Base-by-base conservation (phyloP, 1,140 invertebrate genomes). In the Venturia canescens region DNA sequence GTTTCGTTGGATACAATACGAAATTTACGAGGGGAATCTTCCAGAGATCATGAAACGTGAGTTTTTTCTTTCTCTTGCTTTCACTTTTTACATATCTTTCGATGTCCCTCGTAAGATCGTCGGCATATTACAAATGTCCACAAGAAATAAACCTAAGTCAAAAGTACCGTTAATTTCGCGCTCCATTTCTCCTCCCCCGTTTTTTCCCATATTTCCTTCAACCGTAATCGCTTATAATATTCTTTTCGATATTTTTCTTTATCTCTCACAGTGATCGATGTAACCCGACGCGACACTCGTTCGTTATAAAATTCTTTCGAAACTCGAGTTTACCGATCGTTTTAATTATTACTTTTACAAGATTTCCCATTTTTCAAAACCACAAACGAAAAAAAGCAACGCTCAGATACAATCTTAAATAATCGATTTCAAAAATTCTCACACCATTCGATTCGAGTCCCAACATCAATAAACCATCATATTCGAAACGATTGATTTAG, bases 21-120 rank as follows among this genome's bases (percentile, higher is more conserved):
- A 72, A 75, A 38, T 50, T 50, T 72, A 63, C 78, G 53, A 81
- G 74, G 80, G 63, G 29, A n/a, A 21, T 23, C 44, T 31, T 31
- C 60, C 63, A 53, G 80, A 82, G 72, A 69, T 63, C 5, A 83
- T 69, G 9, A 29, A 29, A 29, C 27, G 26, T 50, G 6, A 44
- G 6, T 44, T 44, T 15, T 44, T 50, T 50, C 15, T 50, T 50
- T 66, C 29, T n/a, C 9, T 66, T 66, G 15, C 78, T 82, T 78
- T 83, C 78, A 82, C 80, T 82, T 82, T 80, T 75, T 44, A 9
- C 71, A 34, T 72, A 23, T 81, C 50, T 44, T 79, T 83, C 81
- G 53, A 69, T 69, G 34, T 53, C 48, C 48, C 71, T 74, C 71
- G 48, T 53, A 50, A 44, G 71, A n/a, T 74, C 48, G 71, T 53